phyloP scores from a whole-genome alignment of 2,797 vertebrate genomes.

The Sebastes steindachneri region DNA sequence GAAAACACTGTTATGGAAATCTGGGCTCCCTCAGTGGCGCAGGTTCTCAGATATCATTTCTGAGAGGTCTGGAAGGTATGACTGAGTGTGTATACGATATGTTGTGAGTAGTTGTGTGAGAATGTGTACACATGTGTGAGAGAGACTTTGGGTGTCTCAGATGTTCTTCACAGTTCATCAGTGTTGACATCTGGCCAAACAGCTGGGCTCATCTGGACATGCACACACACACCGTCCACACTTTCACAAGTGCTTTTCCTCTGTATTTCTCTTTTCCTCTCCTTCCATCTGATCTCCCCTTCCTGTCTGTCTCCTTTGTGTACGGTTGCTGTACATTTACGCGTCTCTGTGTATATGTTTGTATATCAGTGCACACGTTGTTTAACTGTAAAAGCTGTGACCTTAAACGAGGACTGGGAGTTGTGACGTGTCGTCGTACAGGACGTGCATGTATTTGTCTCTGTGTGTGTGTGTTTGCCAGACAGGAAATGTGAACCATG shows the following conservation, averaged over 20 bases:
- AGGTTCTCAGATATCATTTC: slow-evolving; percentile 26
- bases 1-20: slow-evolving; percentile 8
- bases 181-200: slow-evolving; percentile 86
- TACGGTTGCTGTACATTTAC: neutral
- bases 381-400: slow-evolving; percentile 2
- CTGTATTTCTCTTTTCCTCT: neutral
- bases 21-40: neutral
- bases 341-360: slow-evolving; percentile 7
- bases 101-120: slow-evolving; percentile 42
- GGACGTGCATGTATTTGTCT: slow-evolving; percentile 9
- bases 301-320: neutral
- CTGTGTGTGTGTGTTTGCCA: slow-evolving; percentile 15
- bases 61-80: slow-evolving; percentile 5
- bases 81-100: slow-evolving; percentile 8
- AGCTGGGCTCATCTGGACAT: slow-evolving; percentile 84
- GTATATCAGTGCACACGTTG: neutral
- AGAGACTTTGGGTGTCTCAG: slow-evolving; percentile 63
- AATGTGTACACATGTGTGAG: slow-evolving; percentile 54
- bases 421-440: neutral
- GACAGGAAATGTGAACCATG: slow-evolving; percentile 73
- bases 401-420: neutral
- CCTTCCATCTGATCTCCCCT: neutral
- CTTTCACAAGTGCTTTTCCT: slow-evolving; percentile 16
- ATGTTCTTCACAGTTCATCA: slow-evolving; percentile 86
- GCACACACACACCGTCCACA: slow-evolving; percentile 8